Percentiles rank a stretch among this genome's conserved stretches.
phyloP scores from a whole-genome alignment of 2,797 vertebrate species.

The Sebastes kiyomatsui region DNA sequence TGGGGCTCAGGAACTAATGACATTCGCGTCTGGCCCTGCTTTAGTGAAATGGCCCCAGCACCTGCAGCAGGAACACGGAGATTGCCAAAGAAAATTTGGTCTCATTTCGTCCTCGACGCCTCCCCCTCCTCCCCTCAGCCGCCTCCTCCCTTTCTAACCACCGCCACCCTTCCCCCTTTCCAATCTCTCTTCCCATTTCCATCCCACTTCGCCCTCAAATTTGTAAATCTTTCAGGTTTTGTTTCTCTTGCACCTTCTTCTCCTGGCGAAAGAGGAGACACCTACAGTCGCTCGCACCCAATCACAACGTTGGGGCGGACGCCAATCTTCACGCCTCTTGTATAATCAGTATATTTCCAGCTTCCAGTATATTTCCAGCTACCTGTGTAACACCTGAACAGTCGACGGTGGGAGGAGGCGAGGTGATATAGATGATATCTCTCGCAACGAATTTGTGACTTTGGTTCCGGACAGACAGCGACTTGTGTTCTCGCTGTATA shows the following conservation, averaged over 20 bases:
- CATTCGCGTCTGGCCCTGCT: conserved; percentile 99
- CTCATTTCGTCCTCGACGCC: conserved; percentile 87
- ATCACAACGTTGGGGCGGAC: conserved; percentile 40
- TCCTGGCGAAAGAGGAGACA: background rate
- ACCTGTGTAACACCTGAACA: conserved; percentile 67
- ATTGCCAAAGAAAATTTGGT: conserved; percentile 99
- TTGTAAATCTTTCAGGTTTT: conserved; percentile 54
- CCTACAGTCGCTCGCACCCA: background rate
- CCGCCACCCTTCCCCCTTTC: conserved; percentile 38
- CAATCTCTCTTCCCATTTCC: conserved; percentile 57
- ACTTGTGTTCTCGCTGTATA: conserved; percentile 83
- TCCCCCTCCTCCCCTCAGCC: conserved; percentile 37
- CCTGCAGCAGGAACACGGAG: conserved; percentile 99
- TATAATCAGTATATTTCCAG: conserved; percentile 47
- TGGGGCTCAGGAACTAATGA: conserved; percentile 99
- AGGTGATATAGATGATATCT: conserved; percentile 54
- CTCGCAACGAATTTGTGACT: conserved; percentile 70
- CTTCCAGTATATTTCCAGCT: conserved; percentile 41
- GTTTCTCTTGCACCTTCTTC: conserved; percentile 5
- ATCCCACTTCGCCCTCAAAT: conserved; percentile 56
- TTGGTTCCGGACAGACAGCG: conserved; percentile 61
- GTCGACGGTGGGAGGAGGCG: conserved; percentile 15
- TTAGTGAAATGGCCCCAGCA: conserved; percentile 99
- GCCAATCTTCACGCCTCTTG: conserved; percentile 49
- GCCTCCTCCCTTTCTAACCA: conserved; percentile 11